Evolutionary conservation across 2,113 vertebrate species (phyloP).

Genomic region (Herpetotheres cachinnans): DNA sequence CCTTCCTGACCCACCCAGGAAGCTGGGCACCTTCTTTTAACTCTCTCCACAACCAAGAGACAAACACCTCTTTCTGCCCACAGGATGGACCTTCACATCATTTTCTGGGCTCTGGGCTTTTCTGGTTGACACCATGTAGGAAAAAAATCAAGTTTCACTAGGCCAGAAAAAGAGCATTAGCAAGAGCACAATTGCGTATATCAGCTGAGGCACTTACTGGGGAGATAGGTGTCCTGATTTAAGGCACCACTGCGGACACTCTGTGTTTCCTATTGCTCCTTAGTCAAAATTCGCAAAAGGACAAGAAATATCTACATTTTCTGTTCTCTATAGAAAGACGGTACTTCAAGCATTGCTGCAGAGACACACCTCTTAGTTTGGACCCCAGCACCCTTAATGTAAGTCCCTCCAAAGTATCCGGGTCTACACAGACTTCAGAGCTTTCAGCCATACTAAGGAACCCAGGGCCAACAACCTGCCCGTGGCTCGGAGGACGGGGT

Average conservation of each 20-base stretch:
- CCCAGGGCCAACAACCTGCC: not conserved
- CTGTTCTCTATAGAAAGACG: not conserved
- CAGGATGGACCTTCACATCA: not conserved
- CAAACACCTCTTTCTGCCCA: not conserved
- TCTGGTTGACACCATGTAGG: not conserved
- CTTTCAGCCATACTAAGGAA: not conserved
- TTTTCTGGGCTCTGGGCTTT: not conserved
- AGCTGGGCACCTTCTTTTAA: not conserved
- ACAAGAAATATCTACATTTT: not conserved
- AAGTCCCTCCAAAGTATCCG: not conserved
- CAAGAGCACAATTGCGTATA: not conserved
- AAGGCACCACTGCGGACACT: not conserved
- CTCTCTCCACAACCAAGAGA: not conserved
- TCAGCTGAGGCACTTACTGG: not conserved
- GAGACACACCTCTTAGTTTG: not conserved
- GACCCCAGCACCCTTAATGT: not conserved
- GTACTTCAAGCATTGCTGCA: not conserved
- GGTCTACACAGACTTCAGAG: not conserved
- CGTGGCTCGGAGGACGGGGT: not conserved
- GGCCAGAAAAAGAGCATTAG: not conserved
- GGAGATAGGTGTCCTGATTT: not conserved
- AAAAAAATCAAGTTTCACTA: not conserved
- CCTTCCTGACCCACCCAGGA: not conserved
- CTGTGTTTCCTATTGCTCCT: not conserved
- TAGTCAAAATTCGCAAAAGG: not conserved